Base-by-base conservation (phyloP, 1,140 invertebrate species). In the Caenorhabditis brenneri region DNA sequence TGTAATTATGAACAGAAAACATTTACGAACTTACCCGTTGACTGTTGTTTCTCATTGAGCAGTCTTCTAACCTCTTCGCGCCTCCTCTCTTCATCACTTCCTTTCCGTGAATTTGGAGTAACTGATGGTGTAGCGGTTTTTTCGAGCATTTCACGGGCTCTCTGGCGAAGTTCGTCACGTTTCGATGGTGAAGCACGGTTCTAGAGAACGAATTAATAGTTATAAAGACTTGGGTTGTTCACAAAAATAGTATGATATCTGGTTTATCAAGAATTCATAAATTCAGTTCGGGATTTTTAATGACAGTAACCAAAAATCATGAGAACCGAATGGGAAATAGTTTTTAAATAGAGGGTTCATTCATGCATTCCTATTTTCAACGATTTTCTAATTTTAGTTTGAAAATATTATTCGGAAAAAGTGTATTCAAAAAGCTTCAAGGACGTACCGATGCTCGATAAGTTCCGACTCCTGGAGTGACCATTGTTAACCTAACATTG, bases 41-140 rank as follows among this genome's bases (percentile, higher is more conserved):
- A 22, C 33, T 49, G 29, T n/a, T 12, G 16, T 46, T 78, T 60
- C 7, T 58, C 81, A 10, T 82, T 46, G 39, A 82, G 36, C 58
- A 82, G 24, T 46, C 81, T n/a, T 60, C 60, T 82, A 19, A 60
- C 81, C 51, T 82, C 81, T 69, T 69, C 36, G 27, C 81, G 36
- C n/a, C 81, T 36, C 58, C 81, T 82, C 55, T 82, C 81, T 36
- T 31, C 60, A 22, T 82, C 81, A 48, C 55, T 58, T 36, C 24
- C 60, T 19, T 69, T 60, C 3, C 55, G 36, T n/a, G 58, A 19
- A 33, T 24, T 74, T n/a, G 60, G 36, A 22, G 55, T 51, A 31
- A 58, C 2, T 3, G 60, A 24, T 27, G 55, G 46, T 22, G 60
- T 48, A 29, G 58, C 5, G 6, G 81, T 24, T 7, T 82, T 82